These are phyloP conservation scores for Xylota segnis DNA, from an alignment of 2,888 invertebrate species.

Conservation along the genomic window DNA sequence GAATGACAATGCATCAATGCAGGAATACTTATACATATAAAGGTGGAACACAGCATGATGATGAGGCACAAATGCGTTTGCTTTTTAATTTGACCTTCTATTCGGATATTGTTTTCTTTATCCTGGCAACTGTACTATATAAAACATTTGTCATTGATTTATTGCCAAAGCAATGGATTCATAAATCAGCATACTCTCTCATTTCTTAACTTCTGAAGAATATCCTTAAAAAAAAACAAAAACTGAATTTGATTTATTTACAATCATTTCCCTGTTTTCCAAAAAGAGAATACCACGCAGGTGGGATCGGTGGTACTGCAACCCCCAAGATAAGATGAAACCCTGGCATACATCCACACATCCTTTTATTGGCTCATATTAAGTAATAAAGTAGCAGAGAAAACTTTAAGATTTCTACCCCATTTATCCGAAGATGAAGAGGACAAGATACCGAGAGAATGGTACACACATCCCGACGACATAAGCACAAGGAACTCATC, in stretches of 20 bases:
- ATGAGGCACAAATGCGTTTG: conserved; percentile 30
- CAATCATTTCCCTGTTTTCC: conserved; percentile 4
- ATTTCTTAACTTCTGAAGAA: not conserved
- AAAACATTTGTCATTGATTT: conserved; percentile 36
- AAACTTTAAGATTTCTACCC: conserved; percentile 64
- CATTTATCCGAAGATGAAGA: conserved; percentile 42
- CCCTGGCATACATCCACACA: conserved; percentile 30
- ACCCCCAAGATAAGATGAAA: conserved; percentile 46
- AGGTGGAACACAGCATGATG: conserved; percentile 36
- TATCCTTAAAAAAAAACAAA: not conserved
- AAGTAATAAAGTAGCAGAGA: conserved; percentile 62
- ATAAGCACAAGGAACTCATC: conserved; percentile 64
- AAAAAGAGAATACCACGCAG: conserved; percentile 27
- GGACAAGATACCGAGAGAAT: conserved; percentile 9
- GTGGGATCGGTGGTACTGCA: conserved; percentile 39
- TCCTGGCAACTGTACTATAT: not conserved
- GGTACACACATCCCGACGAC: conserved; percentile 46
- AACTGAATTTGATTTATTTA: conserved; percentile 35
- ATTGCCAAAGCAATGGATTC: conserved; percentile 29
- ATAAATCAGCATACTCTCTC: conserved; percentile 36
- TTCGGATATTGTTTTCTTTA: conserved; percentile 6
- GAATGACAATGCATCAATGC: conserved; percentile 36
- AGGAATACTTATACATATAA: too few relatives aligned
- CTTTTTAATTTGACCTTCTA: not conserved
- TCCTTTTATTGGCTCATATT: conserved; percentile 64